Evolutionary conservation across 2,113 vertebrate genomes (phyloP).

Genomic region (Sisor rabdophorus): DNA sequence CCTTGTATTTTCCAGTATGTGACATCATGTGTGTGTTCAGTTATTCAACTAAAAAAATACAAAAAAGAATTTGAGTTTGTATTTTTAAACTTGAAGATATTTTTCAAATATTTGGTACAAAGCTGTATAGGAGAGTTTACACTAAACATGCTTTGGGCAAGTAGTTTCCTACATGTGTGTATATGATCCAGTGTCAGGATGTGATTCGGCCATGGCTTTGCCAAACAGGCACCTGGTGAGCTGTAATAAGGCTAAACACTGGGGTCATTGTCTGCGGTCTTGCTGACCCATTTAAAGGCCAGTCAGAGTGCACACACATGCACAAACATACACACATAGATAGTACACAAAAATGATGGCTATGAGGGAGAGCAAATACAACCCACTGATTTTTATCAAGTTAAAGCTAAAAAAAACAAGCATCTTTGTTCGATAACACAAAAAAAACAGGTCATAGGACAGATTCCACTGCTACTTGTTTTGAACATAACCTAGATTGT

Average conservation of each 20-base stretch:
- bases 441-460: neutral
- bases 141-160: neutral
- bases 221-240: slow-evolving; percentile 66
- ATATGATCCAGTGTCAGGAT: slow-evolving; percentile 25
- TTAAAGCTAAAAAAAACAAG: neutral
- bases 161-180: slow-evolving; percentile 27
- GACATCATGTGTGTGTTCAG: slow-evolving; percentile 13
- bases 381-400: slow-evolving; percentile 11
- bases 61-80: neutral
- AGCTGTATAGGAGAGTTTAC: neutral
- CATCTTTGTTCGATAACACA: neutral
- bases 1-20: slow-evolving; percentile 20
- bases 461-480: slow-evolving; percentile 9
- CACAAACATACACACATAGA: slow-evolving; percentile 3
- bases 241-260: slow-evolving; percentile 68
- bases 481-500: slow-evolving; percentile 8
- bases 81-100: neutral
- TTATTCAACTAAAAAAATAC: neutral
- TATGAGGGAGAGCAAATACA: slow-evolving; percentile 57
- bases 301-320: slow-evolving; percentile 20
- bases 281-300: slow-evolving; percentile 68
- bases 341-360: slow-evolving; percentile 56
- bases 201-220: slow-evolving; percentile 60
- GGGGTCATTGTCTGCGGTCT: slow-evolving; percentile 67
- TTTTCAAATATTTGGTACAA: neutral